Conservation (phyloP, 2,113 vertebrate species). For the Oenanthe melanoleuca region DNA sequence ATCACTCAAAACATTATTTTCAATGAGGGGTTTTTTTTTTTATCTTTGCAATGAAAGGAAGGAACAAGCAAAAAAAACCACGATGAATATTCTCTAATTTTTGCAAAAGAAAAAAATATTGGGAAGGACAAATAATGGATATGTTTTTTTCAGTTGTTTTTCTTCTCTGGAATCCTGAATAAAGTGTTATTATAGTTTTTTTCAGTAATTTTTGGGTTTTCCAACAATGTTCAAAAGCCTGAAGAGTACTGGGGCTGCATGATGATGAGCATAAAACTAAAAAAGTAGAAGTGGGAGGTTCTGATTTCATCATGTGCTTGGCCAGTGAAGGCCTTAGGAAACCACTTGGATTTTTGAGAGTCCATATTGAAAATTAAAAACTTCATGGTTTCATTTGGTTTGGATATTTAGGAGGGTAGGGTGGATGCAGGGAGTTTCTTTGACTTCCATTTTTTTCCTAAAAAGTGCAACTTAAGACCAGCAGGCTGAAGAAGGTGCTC, state of each 20-base stretch:
- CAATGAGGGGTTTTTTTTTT: accelerated
- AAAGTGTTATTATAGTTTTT: neutral
- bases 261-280: neutral
- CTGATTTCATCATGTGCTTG: neutral
- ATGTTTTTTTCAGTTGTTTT: neutral
- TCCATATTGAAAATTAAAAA: neutral
- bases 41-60: accelerated
- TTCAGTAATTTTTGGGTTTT: neutral
- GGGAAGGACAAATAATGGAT: neutral
- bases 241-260: accelerated
- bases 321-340: neutral
- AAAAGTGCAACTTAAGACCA: neutral
- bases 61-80: accelerated
- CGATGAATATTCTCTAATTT: neutral
- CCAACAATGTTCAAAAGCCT: neutral
- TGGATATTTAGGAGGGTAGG: accelerated
- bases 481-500: neutral
- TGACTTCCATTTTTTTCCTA: neutral
- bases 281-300: neutral
- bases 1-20: neutral
- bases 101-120: neutral
- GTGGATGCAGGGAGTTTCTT: accelerated
- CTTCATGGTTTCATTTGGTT: neutral
- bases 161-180: accelerated
- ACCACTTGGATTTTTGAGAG: neutral